Conservation (phyloP, 1,140 invertebrate genomes). For the Idris sp. region DNA sequence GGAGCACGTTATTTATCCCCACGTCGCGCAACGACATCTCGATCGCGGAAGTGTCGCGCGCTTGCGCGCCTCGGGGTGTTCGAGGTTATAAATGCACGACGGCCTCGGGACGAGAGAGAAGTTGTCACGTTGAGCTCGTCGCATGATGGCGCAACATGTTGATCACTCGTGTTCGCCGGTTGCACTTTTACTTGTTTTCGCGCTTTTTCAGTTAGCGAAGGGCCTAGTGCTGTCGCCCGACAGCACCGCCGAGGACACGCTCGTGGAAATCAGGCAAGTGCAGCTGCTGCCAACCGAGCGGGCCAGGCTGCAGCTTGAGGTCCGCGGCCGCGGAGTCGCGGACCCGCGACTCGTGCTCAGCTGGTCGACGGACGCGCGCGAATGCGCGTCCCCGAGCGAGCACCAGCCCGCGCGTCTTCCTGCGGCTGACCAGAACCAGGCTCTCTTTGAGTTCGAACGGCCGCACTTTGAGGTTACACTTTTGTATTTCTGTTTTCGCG, state of each 20-base stretch:
- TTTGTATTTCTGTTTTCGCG: conserved; percentile 71
- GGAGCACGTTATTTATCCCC: not conserved
- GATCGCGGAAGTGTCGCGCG: not conserved
- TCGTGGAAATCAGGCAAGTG: conserved; percentile 44
- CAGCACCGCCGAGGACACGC: conserved; percentile 20
- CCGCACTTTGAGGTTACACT: conserved; percentile 65
- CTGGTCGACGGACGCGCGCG: conserved; percentile 12
- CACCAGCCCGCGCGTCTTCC: conserved; percentile 9
- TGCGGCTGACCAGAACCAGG: conserved; percentile 30
- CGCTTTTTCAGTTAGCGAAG: conserved; percentile 64
- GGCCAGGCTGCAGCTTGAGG: conserved; percentile 11
- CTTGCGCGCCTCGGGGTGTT: conserved; percentile 10
- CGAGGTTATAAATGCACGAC: conserved; percentile 70
- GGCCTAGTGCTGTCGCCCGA: conserved; percentile 33
- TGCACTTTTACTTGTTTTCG: conserved; percentile 68
- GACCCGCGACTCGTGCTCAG: not conserved
- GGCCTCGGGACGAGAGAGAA: conserved; percentile 41
- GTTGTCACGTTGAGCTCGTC: conserved; percentile 70
- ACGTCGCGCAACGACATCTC: not conserved
- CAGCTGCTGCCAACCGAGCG: not conserved
- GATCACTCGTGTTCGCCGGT: conserved; percentile 65
- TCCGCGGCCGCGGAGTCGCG: conserved; percentile 18
- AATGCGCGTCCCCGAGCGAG: conserved; percentile 3
- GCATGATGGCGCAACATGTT: conserved; percentile 76
- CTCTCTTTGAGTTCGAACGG: conserved; percentile 61